phyloP scores from a whole-genome alignment of 1,140 invertebrate species.

The Drosophila yakuba region DNA sequence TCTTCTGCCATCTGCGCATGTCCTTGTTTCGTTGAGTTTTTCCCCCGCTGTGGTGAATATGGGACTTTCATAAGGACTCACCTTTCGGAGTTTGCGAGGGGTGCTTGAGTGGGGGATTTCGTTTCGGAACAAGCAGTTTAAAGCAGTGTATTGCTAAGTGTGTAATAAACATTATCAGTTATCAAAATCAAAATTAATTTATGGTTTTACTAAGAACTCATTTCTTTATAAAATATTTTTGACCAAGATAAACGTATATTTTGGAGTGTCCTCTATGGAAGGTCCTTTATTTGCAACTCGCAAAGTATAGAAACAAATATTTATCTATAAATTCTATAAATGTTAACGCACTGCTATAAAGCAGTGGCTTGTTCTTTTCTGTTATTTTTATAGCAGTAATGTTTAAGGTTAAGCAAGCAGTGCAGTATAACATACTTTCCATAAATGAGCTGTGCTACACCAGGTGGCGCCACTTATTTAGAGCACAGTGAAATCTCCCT shows the following conservation, averaged over 20 bases:
- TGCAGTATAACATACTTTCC: background rate
- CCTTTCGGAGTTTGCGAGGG: constrained; percentile 3
- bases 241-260: too few species aligned
- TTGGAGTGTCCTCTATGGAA: too few species aligned
- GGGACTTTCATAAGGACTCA: background rate
- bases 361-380: too few species aligned
- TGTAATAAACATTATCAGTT: too few species aligned
- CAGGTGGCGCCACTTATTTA: background rate
- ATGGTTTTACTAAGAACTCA: too few species aligned
- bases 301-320: too few species aligned
- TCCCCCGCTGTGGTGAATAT: constrained; percentile 16
- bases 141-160: background rate
- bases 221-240: too few species aligned
- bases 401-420: background rate
- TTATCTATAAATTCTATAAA: too few species aligned
- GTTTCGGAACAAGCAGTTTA: background rate
- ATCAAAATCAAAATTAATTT: too few species aligned
- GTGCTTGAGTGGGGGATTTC: constrained; percentile 5
- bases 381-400: too few species aligned
- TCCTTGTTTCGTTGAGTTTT: constrained; percentile 48
- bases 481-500: background rate
- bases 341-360: too few species aligned
- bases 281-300: too few species aligned
- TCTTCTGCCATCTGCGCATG: constrained; percentile 32
- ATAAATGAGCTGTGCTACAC: background rate